Base-by-base conservation (phyloP, 92 coral and sea anemone genomes). In the Zoanthus solanderi region DNA sequence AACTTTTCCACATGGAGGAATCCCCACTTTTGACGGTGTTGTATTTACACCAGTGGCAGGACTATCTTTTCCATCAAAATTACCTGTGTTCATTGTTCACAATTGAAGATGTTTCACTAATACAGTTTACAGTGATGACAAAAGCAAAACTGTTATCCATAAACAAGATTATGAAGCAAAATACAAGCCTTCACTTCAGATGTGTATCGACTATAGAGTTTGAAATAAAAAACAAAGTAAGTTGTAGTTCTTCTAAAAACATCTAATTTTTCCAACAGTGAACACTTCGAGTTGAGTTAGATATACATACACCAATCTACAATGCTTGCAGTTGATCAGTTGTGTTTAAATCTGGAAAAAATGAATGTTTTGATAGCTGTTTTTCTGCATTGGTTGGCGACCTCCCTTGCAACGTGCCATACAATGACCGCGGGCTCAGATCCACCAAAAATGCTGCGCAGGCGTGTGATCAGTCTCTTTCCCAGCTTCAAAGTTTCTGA, bases 381-480 rank as follows among this genome's bases (percentile, higher is more conserved):
- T 69, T 31, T 69, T 69, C 75, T 69, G 75, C 17, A 69, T 8
- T 69, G 7, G 6, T 30, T 7, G 23, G 16, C 28, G 7, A 7
- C 14, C 42, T 8, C 46, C 15, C 47, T 6, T 17, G 69, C 32
- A 93, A 90, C 93, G 97, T 94, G 93, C 89, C 71, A 42, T 14
- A 60, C 65, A 85, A 69, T 71, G 91, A 86, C 88, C 88, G 98
- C 94, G 87, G 92, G 93, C 93, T 90, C 93, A 56, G 50, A 63
- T 11, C 7, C 37, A 29, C 91, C 98, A 94, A 95, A 76, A 92
- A 93, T 89, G 89, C 99, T 84, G 78, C 85, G 94, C 98, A 89
- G 71, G 72, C 95, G 83, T 12, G 30, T 28, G 2, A 47, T 6
- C 87, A 94, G 89, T 80, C 99, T 96, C 95, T 95, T 95, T 93